Evolutionary conservation across 92 coral and sea anemone species (phyloP), one percentile per base, ranked within the genome.

Genomic region (Nematostella vectensis): DNA sequence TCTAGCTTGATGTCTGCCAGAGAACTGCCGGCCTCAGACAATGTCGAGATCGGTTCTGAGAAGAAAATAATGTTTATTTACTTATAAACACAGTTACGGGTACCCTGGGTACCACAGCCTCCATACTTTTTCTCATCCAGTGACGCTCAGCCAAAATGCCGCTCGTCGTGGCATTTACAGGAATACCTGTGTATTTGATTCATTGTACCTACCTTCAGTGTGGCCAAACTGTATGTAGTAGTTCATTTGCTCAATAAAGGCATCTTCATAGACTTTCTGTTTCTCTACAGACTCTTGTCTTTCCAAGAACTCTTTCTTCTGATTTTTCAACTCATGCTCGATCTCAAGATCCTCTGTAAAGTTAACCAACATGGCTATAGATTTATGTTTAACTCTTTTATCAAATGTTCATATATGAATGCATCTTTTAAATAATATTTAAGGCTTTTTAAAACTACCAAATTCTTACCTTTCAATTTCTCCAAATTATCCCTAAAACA

Each of bases 201-300:
- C n/a, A n/a, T n/a, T n/a, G 40, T 33, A 15, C 40, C 15, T 59
- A 93, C 99, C 89, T 75, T 93, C 99, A 31, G 99, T 93, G 21
- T 78, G 77, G 31, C 99, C 99, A 68, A 77, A 84, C 71, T 93
- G 85, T 18, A 87, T 88, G 60, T 93, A 93, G 71, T 93, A 88
- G 50, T 78, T 88, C 99, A 93, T 93, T 63, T 93, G 96, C 58
- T 93, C 96, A 29, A 93, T 75, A 55, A 93, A 93, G 3, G 95
- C 99, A 59, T 93, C 99, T 49, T 86, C 89, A 68, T 86, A 93
- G 24, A 93, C 99, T 31, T 86, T 87, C 38, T 82, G 99, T 63
- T 85, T 86, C 51, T 86, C 96, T 42, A 87, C 67, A 1, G 97
- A 89, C 2, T 88, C 95, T 53, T 89, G 97, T 39, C 96, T 70